These are phyloP conservation scores for Papilio polytes DNA, from an alignment of 1,140 invertebrate species.

Conservation along the genomic window DNA sequence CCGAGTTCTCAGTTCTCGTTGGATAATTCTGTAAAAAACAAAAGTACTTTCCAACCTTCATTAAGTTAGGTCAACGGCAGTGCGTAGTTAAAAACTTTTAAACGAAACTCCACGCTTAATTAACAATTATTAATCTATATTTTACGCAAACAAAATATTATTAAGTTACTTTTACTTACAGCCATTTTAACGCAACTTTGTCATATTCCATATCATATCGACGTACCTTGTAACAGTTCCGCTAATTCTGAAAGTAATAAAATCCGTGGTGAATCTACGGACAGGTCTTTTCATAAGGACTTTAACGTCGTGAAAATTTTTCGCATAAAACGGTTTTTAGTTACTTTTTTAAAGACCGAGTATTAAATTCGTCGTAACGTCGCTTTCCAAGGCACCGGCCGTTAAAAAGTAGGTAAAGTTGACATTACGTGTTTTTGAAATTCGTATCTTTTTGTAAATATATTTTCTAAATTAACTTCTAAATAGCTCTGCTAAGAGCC, in stretches of 20 bases:
- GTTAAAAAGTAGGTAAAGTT: constrained; percentile 28
- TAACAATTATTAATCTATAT: too few species aligned
- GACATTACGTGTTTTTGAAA: constrained; percentile 35
- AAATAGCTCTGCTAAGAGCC: too few species aligned
- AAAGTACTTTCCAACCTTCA: too few species aligned
- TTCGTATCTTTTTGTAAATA: constrained; percentile 41
- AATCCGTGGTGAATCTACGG: background rate
- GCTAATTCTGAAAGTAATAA: constrained; percentile 21
- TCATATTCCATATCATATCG: background rate
- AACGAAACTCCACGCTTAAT: too few species aligned
- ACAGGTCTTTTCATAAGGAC: constrained; percentile 16
- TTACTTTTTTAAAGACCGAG: constrained; percentile 16
- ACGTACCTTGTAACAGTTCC: background rate
- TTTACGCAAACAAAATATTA: background rate
- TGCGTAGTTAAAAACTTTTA: too few species aligned
- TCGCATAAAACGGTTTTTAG: constrained; percentile 30
- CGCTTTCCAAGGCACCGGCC: constrained; percentile 17
- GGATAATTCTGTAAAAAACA: background rate
- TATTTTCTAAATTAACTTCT: constrained; percentile 52
- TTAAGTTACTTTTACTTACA: background rate
- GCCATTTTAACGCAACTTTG: background rate
- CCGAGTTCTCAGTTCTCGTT: background rate
- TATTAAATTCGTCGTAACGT: constrained; percentile 34
- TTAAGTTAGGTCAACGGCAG: too few species aligned
- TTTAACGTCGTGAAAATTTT: constrained; percentile 30